These are phyloP conservation scores for Ylistrum balloti DNA, from an alignment of 1,140 invertebrate species.

Conservation along the genomic window DNA sequence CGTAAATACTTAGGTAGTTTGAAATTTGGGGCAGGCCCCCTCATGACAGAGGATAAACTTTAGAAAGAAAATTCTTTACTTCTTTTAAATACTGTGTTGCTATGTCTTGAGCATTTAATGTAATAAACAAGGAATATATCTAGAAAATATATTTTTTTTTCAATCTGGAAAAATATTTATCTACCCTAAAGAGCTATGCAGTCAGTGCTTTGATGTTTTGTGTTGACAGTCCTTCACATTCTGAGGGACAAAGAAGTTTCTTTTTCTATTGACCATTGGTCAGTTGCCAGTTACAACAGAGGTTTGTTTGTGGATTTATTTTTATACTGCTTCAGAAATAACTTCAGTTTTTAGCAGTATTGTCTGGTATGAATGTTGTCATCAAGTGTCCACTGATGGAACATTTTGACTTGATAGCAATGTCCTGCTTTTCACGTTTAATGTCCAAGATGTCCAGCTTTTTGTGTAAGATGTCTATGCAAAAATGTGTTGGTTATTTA, in stretches of 20 bases:
- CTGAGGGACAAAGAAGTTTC: not conserved
- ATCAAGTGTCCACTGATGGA: not conserved
- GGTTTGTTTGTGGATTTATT: slow-evolving; percentile 16
- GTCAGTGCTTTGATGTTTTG: not conserved
- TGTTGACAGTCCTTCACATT: not conserved
- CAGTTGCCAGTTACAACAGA: not conserved
- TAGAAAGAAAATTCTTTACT: not conserved
- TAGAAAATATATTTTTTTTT: not conserved
- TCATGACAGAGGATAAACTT: not conserved
- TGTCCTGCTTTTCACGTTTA: not conserved
- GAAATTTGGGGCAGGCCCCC: not conserved
- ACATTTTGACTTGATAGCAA: not conserved
- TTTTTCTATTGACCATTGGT: not conserved
- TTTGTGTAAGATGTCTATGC: slow-evolving; percentile 18
- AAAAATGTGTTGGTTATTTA: slow-evolving; percentile 22
- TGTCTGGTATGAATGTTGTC: slow-evolving; percentile 26
- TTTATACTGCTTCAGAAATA: not conserved
- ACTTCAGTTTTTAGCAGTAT: not conserved
- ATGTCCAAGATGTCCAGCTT: not conserved
- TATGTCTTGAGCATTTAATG: not conserved
- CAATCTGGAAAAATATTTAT: not conserved
- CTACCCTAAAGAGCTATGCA: too few relatives aligned
- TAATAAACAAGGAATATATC: not conserved
- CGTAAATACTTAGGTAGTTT: not conserved
- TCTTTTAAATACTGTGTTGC: not conserved